Base-by-base conservation (phyloP, 1,140 invertebrate genomes). In the Argopecten irradians region DNA sequence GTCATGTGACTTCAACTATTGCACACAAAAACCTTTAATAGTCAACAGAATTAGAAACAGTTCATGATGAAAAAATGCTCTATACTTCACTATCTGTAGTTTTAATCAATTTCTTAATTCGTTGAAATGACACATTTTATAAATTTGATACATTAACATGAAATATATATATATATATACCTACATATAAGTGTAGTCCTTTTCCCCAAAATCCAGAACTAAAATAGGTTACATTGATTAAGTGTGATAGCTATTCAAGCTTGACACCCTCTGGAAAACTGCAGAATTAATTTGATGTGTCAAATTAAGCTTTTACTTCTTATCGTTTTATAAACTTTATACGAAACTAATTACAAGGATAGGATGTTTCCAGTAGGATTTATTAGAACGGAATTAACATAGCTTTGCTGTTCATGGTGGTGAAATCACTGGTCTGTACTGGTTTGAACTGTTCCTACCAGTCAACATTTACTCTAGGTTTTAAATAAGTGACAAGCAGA, bases 251-350 rank as follows among this genome's bases (percentile, higher is more conserved):
- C 28, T 8, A 5, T 71, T 16, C 55, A 16, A 28, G n/a, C 55
- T 71, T 71, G 55, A 28, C 55, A 71, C 55, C 55, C n/a, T 71
- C 55, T 71, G 55, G 55, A 71, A 11, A 28, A 28, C 28, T 71
- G 55, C 55, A 71, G 55, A 71, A 28, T 71, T 71, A 71, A 71
- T 71, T 71, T 71, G 55, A 71, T 71, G 22, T 71, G 55, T 71
- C 55, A 71, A 71, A 71, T 71, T 71, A 3, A 28, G 55, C 55
- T 71, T 46, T 46, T 46, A 19, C 43, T 46, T 28, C 55, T n/a
- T 28, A 71, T 71, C 55, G 5, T 8, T 16, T n/a, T 71, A 39
- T 39, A 39, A 39, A 28, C 19, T 22, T 71, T 28, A 28, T 71
- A 71, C 13, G 55, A 71, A 71, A 71, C 55, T 28, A 28, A 71